These are phyloP conservation scores for Chionodraco myersi DNA, from an alignment of 2,113 vertebrate genomes.

Conservation along the genomic window DNA sequence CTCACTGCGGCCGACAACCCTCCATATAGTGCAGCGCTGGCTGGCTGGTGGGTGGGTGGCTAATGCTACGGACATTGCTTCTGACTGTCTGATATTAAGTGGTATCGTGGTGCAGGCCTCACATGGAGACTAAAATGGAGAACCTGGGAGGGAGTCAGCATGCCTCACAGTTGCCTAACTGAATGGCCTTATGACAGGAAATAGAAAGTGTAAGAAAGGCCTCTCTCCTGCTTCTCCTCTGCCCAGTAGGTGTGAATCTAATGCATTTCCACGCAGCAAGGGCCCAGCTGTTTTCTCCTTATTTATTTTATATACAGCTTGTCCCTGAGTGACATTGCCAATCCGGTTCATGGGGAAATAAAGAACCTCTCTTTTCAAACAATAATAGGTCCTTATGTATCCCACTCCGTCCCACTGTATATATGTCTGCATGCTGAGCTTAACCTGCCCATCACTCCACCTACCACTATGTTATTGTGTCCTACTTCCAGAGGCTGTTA, in stretches of 20 bases:
- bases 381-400: conserved; percentile 12
- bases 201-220: conserved; percentile 52
- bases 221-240: conserved; percentile 34
- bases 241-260: conserved; percentile 62
- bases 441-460: conserved; percentile 44
- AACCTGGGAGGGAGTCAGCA: conserved; percentile 52
- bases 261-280: conserved; percentile 42
- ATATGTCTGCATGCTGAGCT: conserved; percentile 31
- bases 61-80: conserved; percentile 68
- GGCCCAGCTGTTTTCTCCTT: conserved; percentile 27
- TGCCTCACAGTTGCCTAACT: conserved; percentile 64
- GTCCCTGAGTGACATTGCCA: conserved; percentile 49
- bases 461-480: conserved; percentile 41
- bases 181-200: conserved; percentile 64
- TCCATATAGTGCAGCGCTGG: conserved; percentile 26
- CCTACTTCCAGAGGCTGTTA: conserved; percentile 70
- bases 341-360: conserved; percentile 34
- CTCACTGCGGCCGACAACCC: conserved; percentile 42
- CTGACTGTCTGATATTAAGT: conserved; percentile 72
- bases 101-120: conserved; percentile 56
- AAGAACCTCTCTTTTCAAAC: conserved; percentile 26
- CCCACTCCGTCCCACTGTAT: conserved; percentile 23
- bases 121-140: conserved; percentile 66
- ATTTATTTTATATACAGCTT: conserved; percentile 39
- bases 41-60: conserved; percentile 48